Conservation (phyloP, 2,797 vertebrate genomes). For the Apogon talboti region DNA sequence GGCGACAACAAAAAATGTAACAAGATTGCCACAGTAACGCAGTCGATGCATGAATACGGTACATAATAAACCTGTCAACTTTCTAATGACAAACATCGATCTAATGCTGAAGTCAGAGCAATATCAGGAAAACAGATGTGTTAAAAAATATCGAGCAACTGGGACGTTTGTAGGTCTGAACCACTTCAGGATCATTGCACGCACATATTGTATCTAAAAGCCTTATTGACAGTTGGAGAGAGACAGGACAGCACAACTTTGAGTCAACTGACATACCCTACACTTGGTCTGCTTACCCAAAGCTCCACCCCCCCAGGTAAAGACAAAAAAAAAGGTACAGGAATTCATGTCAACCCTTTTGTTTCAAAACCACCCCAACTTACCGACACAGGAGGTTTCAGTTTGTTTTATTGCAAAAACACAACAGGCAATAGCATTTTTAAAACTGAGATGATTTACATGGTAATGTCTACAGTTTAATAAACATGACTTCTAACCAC, state of each 20-base stretch:
- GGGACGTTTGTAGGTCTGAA: slow-evolving; percentile 59
- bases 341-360: slow-evolving; percentile 77
- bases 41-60: slow-evolving; percentile 63
- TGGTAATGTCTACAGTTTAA: slow-evolving; percentile 97
- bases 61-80: slow-evolving; percentile 50
- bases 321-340: slow-evolving; percentile 52
- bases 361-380: slow-evolving; percentile 88
- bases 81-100: slow-evolving; percentile 65
- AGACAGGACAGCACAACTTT: slow-evolving; percentile 82
- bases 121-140: slow-evolving; percentile 57
- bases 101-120: slow-evolving; percentile 70
- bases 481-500: slow-evolving; percentile 98
- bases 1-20: slow-evolving; percentile 31
- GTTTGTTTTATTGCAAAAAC: slow-evolving; percentile 99
- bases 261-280: slow-evolving; percentile 63
- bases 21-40: slow-evolving; percentile 74
- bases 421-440: slow-evolving; percentile 93
- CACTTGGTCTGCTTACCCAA: slow-evolving; percentile 45
- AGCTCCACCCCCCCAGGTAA: background rate
- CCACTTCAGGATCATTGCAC: slow-evolving; percentile 63
- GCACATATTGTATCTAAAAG: slow-evolving; percentile 59
- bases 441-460: slow-evolving; percentile 99
- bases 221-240: slow-evolving; percentile 81
- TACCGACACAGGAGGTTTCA: slow-evolving; percentile 99
- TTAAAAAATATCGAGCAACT: slow-evolving; percentile 54